Percentiles rank a stretch among this genome's conserved stretches.
phyloP scores from a whole-genome alignment of 2,797 vertebrate species.

The Remorina albescens region DNA sequence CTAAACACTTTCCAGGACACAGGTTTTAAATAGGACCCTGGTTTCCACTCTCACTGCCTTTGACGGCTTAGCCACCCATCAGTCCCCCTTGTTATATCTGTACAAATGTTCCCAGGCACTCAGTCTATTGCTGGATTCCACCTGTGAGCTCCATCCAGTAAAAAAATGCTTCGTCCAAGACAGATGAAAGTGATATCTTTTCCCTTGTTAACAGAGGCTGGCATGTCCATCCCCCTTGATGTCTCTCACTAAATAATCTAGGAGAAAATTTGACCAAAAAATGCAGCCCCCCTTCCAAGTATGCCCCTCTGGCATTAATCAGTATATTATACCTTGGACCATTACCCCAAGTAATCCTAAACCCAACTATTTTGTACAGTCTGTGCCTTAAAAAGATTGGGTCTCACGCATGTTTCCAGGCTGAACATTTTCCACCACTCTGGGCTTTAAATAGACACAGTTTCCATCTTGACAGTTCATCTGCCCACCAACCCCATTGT shows the following conservation, averaged over 20 bases:
- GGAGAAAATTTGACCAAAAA: conserved; percentile 61
- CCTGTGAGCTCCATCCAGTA: conserved; percentile 55
- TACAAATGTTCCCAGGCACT: conserved; percentile 59
- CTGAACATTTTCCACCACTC: conserved; percentile 71
- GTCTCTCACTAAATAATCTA: conserved; percentile 62
- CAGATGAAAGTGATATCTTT: conserved; percentile 54
- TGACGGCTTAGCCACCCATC: conserved; percentile 45
- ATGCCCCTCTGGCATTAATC: conserved; percentile 60
- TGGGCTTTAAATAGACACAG: conserved; percentile 78
- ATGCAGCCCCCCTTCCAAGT: conserved; percentile 55
- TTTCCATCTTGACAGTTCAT: conserved; percentile 81
- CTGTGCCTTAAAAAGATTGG: conserved; percentile 67
- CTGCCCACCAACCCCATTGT: conserved; percentile 78
- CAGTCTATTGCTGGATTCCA: conserved; percentile 53
- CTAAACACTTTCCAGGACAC: conserved; percentile 75
- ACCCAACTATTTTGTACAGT: conserved; percentile 64
- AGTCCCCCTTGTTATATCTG: conserved; percentile 44
- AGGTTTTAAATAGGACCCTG: conserved; percentile 65
- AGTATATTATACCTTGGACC: conserved; percentile 62
- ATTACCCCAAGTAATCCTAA: conserved; percentile 68
- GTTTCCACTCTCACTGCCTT: conserved; percentile 58
- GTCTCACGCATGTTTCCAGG: conserved; percentile 75
- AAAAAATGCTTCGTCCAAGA: conserved; percentile 43
- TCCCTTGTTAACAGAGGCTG: conserved; percentile 49
- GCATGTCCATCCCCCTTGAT: conserved; percentile 40